Conservation (phyloP, 2,888 invertebrate genomes). For the Epinotia demarniana region DNA sequence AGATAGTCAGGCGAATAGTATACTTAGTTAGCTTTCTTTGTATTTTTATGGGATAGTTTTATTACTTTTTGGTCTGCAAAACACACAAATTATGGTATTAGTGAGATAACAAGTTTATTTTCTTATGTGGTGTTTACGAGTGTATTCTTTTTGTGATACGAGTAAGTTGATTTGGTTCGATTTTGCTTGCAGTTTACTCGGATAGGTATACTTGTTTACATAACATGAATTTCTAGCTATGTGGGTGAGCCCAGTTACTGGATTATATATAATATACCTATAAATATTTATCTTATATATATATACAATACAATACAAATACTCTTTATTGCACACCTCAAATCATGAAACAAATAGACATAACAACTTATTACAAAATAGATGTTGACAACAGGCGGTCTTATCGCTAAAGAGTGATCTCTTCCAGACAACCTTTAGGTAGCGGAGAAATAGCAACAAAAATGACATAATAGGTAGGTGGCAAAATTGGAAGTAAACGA, state of each 20-base stretch:
- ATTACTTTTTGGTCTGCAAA: background rate
- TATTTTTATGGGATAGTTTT: background rate
- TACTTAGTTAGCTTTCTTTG: background rate
- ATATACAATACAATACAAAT: too few species aligned
- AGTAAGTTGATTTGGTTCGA: background rate
- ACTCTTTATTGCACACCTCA: too few species aligned
- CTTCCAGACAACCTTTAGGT: too few species aligned
- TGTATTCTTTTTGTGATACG: background rate
- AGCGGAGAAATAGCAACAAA: too few species aligned
- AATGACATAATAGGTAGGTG: too few species aligned
- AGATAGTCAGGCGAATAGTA: background rate
- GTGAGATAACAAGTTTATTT: background rate
- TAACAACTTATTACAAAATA: too few species aligned
- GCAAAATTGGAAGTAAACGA: too few species aligned
- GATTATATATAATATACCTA: background rate
- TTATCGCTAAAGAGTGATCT: too few species aligned
- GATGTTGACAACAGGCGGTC: too few species aligned
- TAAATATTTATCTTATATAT: too few species aligned
- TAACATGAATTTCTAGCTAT: background rate
- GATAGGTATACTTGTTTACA: background rate
- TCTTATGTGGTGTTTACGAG: background rate
- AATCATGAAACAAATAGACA: too few species aligned
- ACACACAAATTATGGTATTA: background rate
- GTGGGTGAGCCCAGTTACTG: background rate
- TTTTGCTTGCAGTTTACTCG: background rate